Evolutionary conservation across 23 tunicate genomes (phyloP), one percentile per base, ranked within the genome.

Genomic region (Halocynthia aurantium): DNA sequence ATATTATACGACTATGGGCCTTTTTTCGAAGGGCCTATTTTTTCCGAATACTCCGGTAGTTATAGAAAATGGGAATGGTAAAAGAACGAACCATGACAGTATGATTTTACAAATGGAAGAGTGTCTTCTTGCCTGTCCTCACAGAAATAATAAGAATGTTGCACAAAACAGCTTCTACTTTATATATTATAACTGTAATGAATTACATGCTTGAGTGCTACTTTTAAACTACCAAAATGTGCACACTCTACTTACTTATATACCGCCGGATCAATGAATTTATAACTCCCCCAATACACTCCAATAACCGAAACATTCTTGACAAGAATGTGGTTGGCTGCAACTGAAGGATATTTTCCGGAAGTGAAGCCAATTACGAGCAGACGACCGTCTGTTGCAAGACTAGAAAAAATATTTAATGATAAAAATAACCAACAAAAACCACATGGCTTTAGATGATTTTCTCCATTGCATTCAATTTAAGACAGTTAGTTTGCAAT

Each of bases 241-340:
- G 44, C 44, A 58, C 63, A 58, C 17, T n/a, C 17, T 52, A 82
- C 80, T 62, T 63, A 88, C 80, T 70, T 67, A 53, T 85, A 85
- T 58, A 81, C 31, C 0, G 78, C 67, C 49, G 71, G 61, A 60
- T 92, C 70, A 0, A 50, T 62, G 50, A 68, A 55, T 51, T 60
- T 44, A 65, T 92, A 92, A 7, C 81, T 69, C 15, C 92, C 92
- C 91, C 88, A 92, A 61, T 86, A 86, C 8, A 85, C 40, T 0
- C 98, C 98, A 52, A 92, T 78, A 10, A 84, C 88, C 51, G 98
- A 86, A 7, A 71, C 92, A 82, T 92, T 92, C 57, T 92, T 92
- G 11, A 92, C 93, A 51, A 92, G 51, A 70, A 86, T 61, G 75
- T 86, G 93, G 62, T 92, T 92, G 12, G 98, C 98, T 52, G 91